Conservation (phyloP, 2,888 invertebrate species). For the Cyrtodaria siliqua region DNA sequence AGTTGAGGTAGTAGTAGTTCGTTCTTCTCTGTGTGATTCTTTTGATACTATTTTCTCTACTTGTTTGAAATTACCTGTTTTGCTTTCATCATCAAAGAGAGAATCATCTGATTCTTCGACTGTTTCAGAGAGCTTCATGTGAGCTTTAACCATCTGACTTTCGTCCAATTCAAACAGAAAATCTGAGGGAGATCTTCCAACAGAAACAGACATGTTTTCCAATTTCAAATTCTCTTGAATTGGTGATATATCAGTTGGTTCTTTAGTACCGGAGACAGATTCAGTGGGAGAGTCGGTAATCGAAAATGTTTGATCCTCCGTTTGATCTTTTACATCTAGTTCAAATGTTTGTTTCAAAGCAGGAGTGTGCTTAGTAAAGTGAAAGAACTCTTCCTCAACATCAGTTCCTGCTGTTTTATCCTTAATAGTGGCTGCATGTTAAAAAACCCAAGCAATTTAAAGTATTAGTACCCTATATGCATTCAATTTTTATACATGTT, state of each 20-base stretch:
- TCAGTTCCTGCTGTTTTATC: conserved; percentile 84
- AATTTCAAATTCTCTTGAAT: conserved; percentile 69
- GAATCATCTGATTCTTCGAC: conserved; percentile 26
- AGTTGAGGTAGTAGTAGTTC: conserved; percentile 33
- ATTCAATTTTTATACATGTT: too few relatives aligned
- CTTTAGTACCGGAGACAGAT: conserved; percentile 64
- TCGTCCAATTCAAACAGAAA: conserved; percentile 63
- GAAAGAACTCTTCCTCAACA: conserved; percentile 83
- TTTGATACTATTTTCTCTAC: conserved; percentile 50
- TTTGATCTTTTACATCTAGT: conserved; percentile 70
- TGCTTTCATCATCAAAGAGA: conserved; percentile 52
- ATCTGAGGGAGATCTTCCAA: conserved; percentile 83
- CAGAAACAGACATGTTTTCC: conserved; percentile 71
- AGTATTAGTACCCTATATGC: too few relatives aligned
- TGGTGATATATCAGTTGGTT: conserved; percentile 74
- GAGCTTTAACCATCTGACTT: background rate
- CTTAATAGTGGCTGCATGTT: conserved; percentile 68
- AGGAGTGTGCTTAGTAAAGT: conserved; percentile 71
- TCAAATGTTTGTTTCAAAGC: conserved; percentile 83
- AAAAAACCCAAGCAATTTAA: conserved; percentile 16
- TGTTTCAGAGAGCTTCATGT: background rate
- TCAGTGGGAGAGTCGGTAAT: conserved; percentile 74
- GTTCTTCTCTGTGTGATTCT: conserved; percentile 46
- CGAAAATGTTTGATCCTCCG: conserved; percentile 67
- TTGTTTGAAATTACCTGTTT: conserved; percentile 40